Percentiles rank a stretch among this genome's conserved stretches.
Evolutionary conservation across 2,113 vertebrate species (phyloP).

Genomic region (Lipophrys pholis): DNA sequence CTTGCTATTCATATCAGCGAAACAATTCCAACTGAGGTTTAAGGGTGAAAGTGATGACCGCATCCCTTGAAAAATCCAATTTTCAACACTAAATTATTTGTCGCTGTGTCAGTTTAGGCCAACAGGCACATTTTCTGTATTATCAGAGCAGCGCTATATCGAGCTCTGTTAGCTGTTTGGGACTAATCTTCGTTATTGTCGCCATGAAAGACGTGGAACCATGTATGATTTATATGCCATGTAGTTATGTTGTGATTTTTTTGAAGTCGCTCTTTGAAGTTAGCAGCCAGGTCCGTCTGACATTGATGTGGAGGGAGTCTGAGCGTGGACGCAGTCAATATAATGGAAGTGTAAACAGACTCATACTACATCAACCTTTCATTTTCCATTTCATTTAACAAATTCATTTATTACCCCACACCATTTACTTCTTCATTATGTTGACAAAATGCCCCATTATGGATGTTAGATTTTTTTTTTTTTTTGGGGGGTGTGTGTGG

Average conservation of each 20-base stretch:
- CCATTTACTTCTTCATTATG: slow-evolving; percentile 82
- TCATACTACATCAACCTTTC: slow-evolving; percentile 58
- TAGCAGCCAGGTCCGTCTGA: slow-evolving; percentile 2
- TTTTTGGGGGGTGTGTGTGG: slow-evolving; percentile 4
- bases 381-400: slow-evolving; percentile 78
- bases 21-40: neutral
- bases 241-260: too few species aligned
- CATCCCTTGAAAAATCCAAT: neutral
- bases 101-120: neutral
- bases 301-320: slow-evolving; percentile 8
- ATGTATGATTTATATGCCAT: neutral
- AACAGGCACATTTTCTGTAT: neutral
- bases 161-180: neutral
- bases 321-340: slow-evolving; percentile 13
- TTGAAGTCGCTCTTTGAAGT: neutral
- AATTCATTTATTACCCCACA: slow-evolving; percentile 77
- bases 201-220: neutral
- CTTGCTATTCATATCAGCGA: neutral
- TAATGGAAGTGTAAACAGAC: slow-evolving; percentile 41
- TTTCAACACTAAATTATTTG: neutral
- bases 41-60: neutral
- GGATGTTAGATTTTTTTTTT: slow-evolving; percentile 60
- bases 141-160: neutral
- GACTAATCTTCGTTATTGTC: neutral
- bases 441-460: slow-evolving; percentile 79